Evolutionary conservation across 2,888 invertebrate genomes (phyloP), one percentile per base, ranked within the genome.

Genomic region (Drosophila cracens): DNA sequence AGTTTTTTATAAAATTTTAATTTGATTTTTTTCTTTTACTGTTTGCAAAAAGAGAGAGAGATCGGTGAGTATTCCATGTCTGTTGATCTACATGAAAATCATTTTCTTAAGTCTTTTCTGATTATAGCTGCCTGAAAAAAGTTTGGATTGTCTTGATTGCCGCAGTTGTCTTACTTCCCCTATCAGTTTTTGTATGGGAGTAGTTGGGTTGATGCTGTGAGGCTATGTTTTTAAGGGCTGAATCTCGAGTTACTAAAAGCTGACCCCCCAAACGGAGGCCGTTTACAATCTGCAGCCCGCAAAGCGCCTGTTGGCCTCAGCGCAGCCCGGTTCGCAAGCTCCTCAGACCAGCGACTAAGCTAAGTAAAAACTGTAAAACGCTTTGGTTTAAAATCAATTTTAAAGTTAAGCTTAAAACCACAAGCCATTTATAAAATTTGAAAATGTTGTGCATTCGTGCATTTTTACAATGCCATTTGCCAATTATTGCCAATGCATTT

Each of bases 401-500:
- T 11, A 48, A 48, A 16, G 21, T 33, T 18, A 21, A 13, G 33
- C 13, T 29, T 18, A 27, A 38, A 67, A 21, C 31, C 46, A 1
- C n/a, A 34, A 4, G 31, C 33, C 3, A 6, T 48, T 68, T 29
- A 25, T 21, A 7, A 65, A 40, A 6, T 52, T 10, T n/a, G 31
- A n/a, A 46, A 25, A 53, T 31, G 43, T 25, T 25, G n/a, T 46
- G 53, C 68, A 38, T 11, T 49, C 21, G 33, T 36, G 33, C 48
- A 10, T 34, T 33, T 54, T 11, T 25, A 48, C 31, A 59, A 38
- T 38, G 36, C 31, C 33, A 43, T 4, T 2, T 31, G 31, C 38
- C 38, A 68, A 68, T 68, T 70, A 70, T 61, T 54, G 61, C 38
- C 70, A 61, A 49, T 54, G 62, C 62, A 63, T 58, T 60, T 69